phyloP scores from a whole-genome alignment of 2,113 vertebrate genomes.

The Tachysurus fulvidraco region DNA sequence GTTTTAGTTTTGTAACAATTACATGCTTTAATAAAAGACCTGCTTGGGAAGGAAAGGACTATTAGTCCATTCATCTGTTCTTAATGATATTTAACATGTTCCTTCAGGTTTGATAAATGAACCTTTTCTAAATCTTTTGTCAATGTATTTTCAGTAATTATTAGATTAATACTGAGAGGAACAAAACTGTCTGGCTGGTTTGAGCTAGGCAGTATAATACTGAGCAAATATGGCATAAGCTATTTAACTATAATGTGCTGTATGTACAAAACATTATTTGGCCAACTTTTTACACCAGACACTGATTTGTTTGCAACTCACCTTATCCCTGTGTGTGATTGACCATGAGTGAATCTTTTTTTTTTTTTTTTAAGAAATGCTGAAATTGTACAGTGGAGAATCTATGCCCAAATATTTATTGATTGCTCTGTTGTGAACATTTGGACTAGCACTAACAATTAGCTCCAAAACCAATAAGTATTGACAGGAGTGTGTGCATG shows the following conservation, averaged over 20 bases:
- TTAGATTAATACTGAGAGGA: neutral
- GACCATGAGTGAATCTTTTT: neutral
- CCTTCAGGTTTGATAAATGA: neutral
- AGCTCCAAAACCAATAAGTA: conserved; percentile 33
- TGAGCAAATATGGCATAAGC: neutral
- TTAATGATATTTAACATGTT: neutral
- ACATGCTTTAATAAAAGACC: neutral
- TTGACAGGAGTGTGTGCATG: conserved; percentile 7
- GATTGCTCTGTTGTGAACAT: neutral
- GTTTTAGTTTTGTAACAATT: neutral
- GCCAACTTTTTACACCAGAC: neutral
- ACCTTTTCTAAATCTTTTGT: neutral
- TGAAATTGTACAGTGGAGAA: neutral
- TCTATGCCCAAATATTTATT: neutral
- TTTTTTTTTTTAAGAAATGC: neutral
- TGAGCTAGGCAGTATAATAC: neutral
- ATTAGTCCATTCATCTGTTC: neutral
- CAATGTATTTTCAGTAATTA: neutral
- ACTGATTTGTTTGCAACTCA: neutral
- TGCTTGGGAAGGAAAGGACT: neutral
- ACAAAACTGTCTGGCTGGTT: neutral
- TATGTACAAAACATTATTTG: neutral
- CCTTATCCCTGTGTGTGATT: neutral
- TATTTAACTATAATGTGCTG: neutral
- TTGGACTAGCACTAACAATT: conserved; percentile 7